Evolutionary conservation across 2,113 vertebrate genomes (phyloP), one percentile per base, ranked within the genome.

Genomic region (Chrysemys picta): DNA sequence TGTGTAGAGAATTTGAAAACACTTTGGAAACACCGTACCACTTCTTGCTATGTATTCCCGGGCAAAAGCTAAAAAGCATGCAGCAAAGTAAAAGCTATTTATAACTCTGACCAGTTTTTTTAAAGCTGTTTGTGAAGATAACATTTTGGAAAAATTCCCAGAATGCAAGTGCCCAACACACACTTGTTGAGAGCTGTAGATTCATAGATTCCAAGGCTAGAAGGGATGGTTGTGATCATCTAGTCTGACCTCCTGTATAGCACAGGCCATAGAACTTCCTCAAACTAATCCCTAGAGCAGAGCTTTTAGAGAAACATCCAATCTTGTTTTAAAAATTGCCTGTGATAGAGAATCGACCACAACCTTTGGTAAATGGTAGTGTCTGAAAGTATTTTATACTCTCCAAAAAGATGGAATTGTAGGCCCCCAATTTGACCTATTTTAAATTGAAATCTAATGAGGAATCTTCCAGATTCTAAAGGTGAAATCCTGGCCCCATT

Each of bases 131-230:
- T 75, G 4, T 49, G 3, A 35, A 45, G 87, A 95, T 91, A 91
- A 97, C 81, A 35, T 72, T 96, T 91, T 94, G 79, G 59, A 88
- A 96, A 90, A 79, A 24, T 53, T 96, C 94, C 92, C 81, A 96
- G 89, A 79, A 92, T 80, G 89, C 85, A 93, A 94, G n/a, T 24
- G 83, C 35, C 86, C 83, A 42, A 21, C 3, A 57, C 56, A 31
- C 22, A 78, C 14, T 81, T 49, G 65, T 29, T 79, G 12, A 31
- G 53, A 31, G 29, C 12, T 42, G 49, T 9, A 69, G 62, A 69
- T 69, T 69, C 62, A 69, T 5, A 69, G 35, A n/a, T 69, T 69
- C 62, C 35, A 69, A 69, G 62, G 31, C 35, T 14, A 19, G 62
- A 19, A 35, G 62, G 31, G 62, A 69, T 3, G 14, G 35, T 35